These are phyloP conservation scores for Heliothis virescens DNA, from an alignment of 1,140 invertebrate species.

Conservation along the genomic window DNA sequence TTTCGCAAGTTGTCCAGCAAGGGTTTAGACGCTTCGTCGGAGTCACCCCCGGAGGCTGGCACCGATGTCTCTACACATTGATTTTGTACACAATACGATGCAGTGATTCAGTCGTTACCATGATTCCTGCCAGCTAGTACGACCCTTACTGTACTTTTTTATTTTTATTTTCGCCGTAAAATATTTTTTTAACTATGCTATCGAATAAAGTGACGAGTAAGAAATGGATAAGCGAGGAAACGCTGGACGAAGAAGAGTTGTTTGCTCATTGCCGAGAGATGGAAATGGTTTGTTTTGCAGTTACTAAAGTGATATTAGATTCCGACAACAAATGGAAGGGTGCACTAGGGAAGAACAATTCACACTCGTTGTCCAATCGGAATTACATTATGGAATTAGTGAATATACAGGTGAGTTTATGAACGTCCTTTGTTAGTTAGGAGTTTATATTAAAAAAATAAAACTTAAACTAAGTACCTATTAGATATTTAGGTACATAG, in stretches of 20 bases:
- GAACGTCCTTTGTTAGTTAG: not conserved
- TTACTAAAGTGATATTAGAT: slow-evolving; percentile 78
- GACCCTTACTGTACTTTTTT: slow-evolving; percentile 46
- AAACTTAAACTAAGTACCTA: too few relatives aligned
- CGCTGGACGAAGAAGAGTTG: slow-evolving; percentile 72
- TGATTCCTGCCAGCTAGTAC: slow-evolving; percentile 69
- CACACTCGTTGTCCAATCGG: slow-evolving; percentile 74
- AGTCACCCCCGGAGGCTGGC: slow-evolving; percentile 55
- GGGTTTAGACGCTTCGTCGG: slow-evolving; percentile 61
- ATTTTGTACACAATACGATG: slow-evolving; percentile 68
- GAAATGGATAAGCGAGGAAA: slow-evolving; percentile 80
- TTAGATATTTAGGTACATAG: too few relatives aligned
- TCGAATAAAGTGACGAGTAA: slow-evolving; percentile 68
- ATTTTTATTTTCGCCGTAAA: slow-evolving; percentile 56
- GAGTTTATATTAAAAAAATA: too few relatives aligned
- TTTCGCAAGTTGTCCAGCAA: slow-evolving; percentile 75
- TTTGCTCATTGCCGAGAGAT: slow-evolving; percentile 77
- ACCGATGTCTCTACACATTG: slow-evolving; percentile 77
- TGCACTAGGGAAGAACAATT: slow-evolving; percentile 58
- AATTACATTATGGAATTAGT: slow-evolving; percentile 83
- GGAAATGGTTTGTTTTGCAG: slow-evolving; percentile 77
- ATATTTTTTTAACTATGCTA: slow-evolving; percentile 63
- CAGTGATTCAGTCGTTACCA: slow-evolving; percentile 66
- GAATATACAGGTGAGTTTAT: slow-evolving; percentile 79
- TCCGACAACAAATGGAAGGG: slow-evolving; percentile 81